phyloP scores from a whole-genome alignment of 1,140 invertebrate genomes.

The Magallana angulata region DNA sequence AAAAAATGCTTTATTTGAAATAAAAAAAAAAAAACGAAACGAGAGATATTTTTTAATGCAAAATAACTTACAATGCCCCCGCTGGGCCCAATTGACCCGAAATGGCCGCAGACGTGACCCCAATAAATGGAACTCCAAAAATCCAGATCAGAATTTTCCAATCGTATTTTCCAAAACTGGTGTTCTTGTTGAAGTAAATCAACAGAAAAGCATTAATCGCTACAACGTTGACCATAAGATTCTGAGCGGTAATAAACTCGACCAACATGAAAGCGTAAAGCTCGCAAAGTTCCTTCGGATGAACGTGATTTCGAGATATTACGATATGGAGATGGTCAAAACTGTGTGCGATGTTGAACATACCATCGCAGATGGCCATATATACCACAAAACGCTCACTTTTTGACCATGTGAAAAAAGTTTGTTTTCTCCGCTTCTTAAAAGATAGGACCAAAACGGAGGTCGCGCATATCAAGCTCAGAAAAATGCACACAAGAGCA shows the following conservation, averaged over 20 bases:
- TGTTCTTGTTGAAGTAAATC: slow-evolving; percentile 48
- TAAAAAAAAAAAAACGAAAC: no score
- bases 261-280: slow-evolving; percentile 55
- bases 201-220: slow-evolving; percentile 54
- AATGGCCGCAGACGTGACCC: slow-evolving; percentile 23
- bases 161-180: slow-evolving; percentile 52
- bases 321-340: slow-evolving; percentile 53
- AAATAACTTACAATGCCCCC: slow-evolving; percentile 55
- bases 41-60: no score
- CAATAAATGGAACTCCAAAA: slow-evolving; percentile 44
- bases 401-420: slow-evolving; percentile 52
- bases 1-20: no score
- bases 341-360: slow-evolving; percentile 51
- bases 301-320: slow-evolving; percentile 43
- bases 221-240: slow-evolving; percentile 46
- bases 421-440: neutral
- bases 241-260: slow-evolving; percentile 50
- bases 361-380: slow-evolving; percentile 52
- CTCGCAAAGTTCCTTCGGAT: slow-evolving; percentile 46
- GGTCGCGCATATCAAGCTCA: slow-evolving; percentile 42
- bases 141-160: slow-evolving; percentile 44
- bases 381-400: slow-evolving; percentile 58
- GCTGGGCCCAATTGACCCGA: slow-evolving; percentile 45
- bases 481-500: slow-evolving; percentile 35
- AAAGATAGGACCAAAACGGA: slow-evolving; percentile 39